Conservation (phyloP, 2,113 vertebrate genomes). For the Zosterops borbonicus region DNA sequence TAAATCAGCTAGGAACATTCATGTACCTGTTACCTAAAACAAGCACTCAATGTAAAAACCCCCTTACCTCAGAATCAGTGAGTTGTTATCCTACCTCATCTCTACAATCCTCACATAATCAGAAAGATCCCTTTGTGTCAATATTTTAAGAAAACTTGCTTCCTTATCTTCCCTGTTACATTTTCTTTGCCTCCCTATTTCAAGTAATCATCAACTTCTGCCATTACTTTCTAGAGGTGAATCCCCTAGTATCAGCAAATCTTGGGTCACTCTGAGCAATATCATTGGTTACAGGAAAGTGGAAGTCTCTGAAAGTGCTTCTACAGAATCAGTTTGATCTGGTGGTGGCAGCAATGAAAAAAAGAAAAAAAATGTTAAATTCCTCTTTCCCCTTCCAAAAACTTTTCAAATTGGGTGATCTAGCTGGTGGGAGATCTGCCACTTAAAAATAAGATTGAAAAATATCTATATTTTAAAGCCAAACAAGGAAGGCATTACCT, state of each 20-base stretch:
- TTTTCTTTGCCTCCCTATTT: not conserved
- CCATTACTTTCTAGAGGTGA: not conserved
- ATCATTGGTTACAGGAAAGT: not conserved
- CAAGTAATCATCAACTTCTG: not conserved
- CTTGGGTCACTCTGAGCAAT: not conserved
- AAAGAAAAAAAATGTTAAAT: not conserved
- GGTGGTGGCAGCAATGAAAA: not conserved
- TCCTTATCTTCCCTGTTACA: not conserved
- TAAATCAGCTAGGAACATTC: not conserved
- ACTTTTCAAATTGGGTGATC: not conserved
- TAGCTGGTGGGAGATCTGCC: not conserved
- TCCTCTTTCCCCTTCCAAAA: not conserved
- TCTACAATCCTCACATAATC: not conserved
- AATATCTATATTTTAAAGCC: not conserved
- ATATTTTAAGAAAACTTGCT: not conserved
- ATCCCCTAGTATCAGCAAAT: not conserved
- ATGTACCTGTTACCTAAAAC: not conserved
- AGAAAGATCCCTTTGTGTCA: not conserved
- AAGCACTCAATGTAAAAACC: accelerated
- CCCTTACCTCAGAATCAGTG: not conserved
- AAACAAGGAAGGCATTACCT: slow-evolving; percentile 67
- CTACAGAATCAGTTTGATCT: not conserved
- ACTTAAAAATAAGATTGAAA: not conserved
- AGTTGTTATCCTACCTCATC: not conserved
- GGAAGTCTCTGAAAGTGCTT: not conserved